Conservation (phyloP, 2,888 invertebrate species). For the Tetragonisca angustula region DNA sequence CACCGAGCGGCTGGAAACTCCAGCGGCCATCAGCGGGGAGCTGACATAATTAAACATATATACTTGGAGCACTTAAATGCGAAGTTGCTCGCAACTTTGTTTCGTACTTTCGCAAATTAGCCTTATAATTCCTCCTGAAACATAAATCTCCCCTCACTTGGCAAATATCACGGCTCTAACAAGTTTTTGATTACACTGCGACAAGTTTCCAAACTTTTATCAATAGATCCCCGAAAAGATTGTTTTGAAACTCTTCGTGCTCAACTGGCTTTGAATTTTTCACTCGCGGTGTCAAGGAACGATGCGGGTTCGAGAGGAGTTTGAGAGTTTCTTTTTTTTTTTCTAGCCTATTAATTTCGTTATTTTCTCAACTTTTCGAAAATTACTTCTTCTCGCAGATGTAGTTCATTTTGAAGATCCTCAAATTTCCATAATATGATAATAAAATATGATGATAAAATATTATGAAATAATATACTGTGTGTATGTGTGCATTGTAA, state of each 20-base stretch:
- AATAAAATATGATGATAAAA: too few species aligned
- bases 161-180: neutral
- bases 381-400: too few species aligned
- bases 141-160: neutral
- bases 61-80: neutral
- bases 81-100: neutral
- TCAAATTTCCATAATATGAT: too few species aligned
- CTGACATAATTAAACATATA: conserved; percentile 3
- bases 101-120: neutral
- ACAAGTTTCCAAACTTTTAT: neutral
- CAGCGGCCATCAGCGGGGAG: neutral
- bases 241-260: neutral
- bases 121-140: neutral
- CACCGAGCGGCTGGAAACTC: neutral
- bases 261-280: neutral
- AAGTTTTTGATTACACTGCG: neutral
- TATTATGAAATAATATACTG: too few species aligned
- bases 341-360: too few species aligned
- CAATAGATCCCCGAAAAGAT: too few species aligned
- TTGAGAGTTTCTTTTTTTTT: too few species aligned
- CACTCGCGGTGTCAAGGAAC: too few species aligned
- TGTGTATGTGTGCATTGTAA: neutral
- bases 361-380: too few species aligned
- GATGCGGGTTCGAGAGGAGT: too few species aligned
- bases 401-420: too few species aligned